phyloP scores from a whole-genome alignment of 2,888 invertebrate species.

The Cactoblastis cactorum region DNA sequence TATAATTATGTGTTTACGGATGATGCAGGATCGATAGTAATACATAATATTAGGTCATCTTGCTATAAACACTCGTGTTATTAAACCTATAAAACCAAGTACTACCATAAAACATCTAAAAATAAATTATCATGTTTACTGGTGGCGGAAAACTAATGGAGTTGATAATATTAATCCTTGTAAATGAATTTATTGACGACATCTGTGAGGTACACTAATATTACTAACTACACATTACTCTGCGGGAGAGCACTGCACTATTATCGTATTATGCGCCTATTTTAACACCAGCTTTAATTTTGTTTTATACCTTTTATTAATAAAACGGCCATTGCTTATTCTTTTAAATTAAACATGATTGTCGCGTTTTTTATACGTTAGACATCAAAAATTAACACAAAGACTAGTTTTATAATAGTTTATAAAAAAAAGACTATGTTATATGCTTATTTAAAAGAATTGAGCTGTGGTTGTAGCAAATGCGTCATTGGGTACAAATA shows the following conservation, averaged over 20 bases:
- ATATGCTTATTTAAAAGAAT: slow-evolving; percentile 18
- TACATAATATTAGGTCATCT: neutral
- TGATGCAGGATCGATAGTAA: neutral
- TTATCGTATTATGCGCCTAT: slow-evolving; percentile 25
- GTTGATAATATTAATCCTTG: slow-evolving; percentile 2
- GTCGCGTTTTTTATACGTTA: no score
- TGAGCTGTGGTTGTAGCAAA: slow-evolving; percentile 31
- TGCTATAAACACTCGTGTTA: slow-evolving; percentile 10
- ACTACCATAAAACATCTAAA: neutral
- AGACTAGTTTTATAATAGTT: slow-evolving; percentile 7
- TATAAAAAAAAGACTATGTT: slow-evolving; percentile 6
- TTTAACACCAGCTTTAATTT: slow-evolving; percentile 34
- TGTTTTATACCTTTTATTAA: no score
- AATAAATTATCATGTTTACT: neutral
- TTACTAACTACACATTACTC: slow-evolving; percentile 35
- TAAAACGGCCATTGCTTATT: no score
- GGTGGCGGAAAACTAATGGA: slow-evolving; percentile 3
- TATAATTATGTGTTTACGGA: neutral
- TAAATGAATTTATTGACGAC: slow-evolving; percentile 8
- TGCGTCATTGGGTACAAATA: slow-evolving; percentile 48
- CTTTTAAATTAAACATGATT: no score
- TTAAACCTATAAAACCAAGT: slow-evolving; percentile 1
- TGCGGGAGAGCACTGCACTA: slow-evolving; percentile 57
- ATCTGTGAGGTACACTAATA: slow-evolving; percentile 21
- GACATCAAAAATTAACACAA: no score